Percentiles rank a stretch among this genome's conserved stretches.
Conservation (phyloP, 2,113 vertebrate genomes). For the Crypturellus undulatus region DNA sequence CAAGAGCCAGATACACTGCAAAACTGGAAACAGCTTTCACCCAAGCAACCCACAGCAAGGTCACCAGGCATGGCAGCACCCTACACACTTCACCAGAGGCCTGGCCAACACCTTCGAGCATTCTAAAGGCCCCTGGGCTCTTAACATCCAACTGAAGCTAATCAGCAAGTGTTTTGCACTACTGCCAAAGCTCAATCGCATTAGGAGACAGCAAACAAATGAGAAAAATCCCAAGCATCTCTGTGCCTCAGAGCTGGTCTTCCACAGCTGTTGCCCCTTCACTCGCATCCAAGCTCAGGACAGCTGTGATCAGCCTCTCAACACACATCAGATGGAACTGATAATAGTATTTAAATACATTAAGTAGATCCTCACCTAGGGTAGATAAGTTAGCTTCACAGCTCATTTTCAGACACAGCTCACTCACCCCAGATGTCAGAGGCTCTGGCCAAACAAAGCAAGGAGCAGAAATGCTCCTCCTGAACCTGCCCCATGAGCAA, state of each 20-base stretch:
- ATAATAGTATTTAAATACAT: not conserved
- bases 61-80: not conserved
- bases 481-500: not conserved
- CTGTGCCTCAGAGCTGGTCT: not conserved
- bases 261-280: not conserved
- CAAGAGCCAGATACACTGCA: not conserved
- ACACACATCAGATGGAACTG: not conserved
- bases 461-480: not conserved
- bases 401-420: not conserved
- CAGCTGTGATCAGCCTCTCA: not conserved
- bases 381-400: not conserved
- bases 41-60: not conserved
- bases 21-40: not conserved
- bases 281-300: not conserved
- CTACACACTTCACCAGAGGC: not conserved
- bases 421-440: not conserved
- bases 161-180: not conserved
- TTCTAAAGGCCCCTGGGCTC: not conserved
- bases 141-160: conserved; percentile 3
- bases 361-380: not conserved
- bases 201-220: not conserved
- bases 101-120: not conserved
- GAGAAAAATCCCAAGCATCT: not conserved
- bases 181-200: not conserved
- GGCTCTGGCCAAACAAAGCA: not conserved